phyloP scores from a whole-genome alignment of 2,888 invertebrate species.

The Micoletzkya japonica region DNA sequence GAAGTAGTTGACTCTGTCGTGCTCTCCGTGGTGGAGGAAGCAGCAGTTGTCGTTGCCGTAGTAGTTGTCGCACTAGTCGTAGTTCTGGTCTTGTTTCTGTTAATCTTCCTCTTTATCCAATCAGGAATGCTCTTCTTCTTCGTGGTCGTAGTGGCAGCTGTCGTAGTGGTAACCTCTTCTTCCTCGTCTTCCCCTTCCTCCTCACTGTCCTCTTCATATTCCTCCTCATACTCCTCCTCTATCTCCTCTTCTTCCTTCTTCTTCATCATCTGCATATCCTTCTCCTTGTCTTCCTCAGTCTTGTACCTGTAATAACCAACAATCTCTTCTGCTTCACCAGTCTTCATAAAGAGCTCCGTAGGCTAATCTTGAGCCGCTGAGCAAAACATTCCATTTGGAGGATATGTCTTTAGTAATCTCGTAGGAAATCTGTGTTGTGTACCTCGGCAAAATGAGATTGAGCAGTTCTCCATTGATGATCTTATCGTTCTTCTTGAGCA shows the following conservation, averaged over 20 bases:
- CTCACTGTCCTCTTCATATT: conserved; percentile 34
- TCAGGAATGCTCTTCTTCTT: neutral
- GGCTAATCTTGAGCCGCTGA: neutral
- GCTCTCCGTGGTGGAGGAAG: neutral
- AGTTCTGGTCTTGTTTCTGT: neutral
- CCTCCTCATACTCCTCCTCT: conserved; percentile 15
- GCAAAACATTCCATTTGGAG: too few relatives aligned
- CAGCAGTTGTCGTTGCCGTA: conserved; percentile 6
- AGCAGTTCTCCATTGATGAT: conserved; percentile 48
- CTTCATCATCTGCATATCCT: neutral
- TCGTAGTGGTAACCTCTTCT: conserved; percentile 23
- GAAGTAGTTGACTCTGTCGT: conserved; percentile 4
- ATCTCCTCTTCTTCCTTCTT: conserved; percentile 12
- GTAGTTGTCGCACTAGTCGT: neutral
- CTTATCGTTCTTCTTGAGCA: conserved; percentile 37
- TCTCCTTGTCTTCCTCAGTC: neutral
- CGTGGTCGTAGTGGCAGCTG: neutral
- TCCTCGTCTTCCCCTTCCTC: conserved; percentile 33
- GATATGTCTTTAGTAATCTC: neutral
- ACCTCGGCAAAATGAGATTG: conserved; percentile 45
- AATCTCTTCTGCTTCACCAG: conserved; percentile 2
- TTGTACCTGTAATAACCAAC: neutral
- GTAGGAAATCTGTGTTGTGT: neutral
- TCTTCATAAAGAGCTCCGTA: conserved; percentile 17
- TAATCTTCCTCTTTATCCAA: neutral